Evolutionary conservation across 2,797 vertebrate genomes (phyloP).

Genomic region (Amphiprion clarkii): DNA sequence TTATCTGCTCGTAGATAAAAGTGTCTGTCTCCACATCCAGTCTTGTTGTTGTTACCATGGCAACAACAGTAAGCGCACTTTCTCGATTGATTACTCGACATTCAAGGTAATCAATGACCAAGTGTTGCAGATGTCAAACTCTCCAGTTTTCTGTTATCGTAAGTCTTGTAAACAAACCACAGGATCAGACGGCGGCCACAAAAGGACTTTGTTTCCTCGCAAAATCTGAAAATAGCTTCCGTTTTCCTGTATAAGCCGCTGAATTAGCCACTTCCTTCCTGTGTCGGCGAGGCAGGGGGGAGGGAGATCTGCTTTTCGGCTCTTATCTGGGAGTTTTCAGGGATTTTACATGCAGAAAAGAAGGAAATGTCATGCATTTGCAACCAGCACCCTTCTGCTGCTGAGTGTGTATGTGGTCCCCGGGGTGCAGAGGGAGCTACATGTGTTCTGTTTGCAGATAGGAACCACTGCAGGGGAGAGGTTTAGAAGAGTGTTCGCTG

Average conservation of each 20-base stretch:
- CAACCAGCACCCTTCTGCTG: background rate
- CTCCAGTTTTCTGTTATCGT: background rate
- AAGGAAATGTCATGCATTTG: slow-evolving; percentile 20
- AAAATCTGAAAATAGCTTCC: slow-evolving; percentile 82
- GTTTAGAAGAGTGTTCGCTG: slow-evolving; percentile 29
- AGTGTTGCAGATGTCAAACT: no score
- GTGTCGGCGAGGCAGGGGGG: background rate
- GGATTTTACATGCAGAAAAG: slow-evolving; percentile 22
- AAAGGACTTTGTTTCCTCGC: slow-evolving; percentile 60
- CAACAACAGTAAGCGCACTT: background rate
- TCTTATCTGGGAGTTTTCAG: background rate
- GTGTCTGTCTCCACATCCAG: no score
- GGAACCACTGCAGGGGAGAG: slow-evolving; percentile 29
- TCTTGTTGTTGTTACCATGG: background rate
- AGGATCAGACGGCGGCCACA: slow-evolving; percentile 42
- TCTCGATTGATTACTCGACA: no score
- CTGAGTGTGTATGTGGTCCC: slow-evolving; percentile 11
- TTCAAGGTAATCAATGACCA: no score
- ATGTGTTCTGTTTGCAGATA: slow-evolving; percentile 34
- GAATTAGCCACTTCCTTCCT: slow-evolving; percentile 82
- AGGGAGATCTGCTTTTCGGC: slow-evolving; percentile 30
- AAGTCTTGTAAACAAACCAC: slow-evolving; percentile 20
- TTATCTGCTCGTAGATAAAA: no score
- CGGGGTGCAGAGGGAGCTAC: slow-evolving; percentile 24
- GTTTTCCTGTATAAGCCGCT: slow-evolving; percentile 79